phyloP scores from a whole-genome alignment of 2,797 vertebrate species.

The Denticeps clupeoides region DNA sequence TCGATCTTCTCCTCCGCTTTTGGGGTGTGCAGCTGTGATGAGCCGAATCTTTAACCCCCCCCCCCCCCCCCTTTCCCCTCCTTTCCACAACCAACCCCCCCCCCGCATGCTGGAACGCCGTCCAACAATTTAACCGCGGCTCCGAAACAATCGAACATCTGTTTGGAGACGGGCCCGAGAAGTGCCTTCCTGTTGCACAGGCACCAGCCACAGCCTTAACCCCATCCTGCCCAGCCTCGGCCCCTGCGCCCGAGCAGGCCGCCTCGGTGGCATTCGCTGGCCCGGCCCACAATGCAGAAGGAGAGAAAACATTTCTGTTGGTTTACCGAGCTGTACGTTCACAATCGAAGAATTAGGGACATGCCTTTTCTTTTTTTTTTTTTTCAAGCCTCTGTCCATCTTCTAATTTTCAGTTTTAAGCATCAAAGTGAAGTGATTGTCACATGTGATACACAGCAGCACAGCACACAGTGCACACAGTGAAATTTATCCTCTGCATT shows the following conservation, averaged over 20 bases:
- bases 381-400: background rate
- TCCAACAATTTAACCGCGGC: slow-evolving; percentile 81
- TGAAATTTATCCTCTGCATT: too few relatives aligned
- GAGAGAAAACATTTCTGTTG: too few relatives aligned
- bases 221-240: slow-evolving; percentile 32
- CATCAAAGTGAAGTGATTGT: too few relatives aligned
- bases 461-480: too few relatives aligned
- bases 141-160: slow-evolving; percentile 86
- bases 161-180: slow-evolving; percentile 75
- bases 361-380: background rate
- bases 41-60: slow-evolving; percentile 46
- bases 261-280: slow-evolving; percentile 4
- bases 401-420: slow-evolving; percentile 5
- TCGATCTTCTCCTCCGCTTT: slow-evolving; percentile 32
- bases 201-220: slow-evolving; percentile 63
- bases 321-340: too few relatives aligned
- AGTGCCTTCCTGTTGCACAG: slow-evolving; percentile 63
- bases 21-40: slow-evolving; percentile 72
- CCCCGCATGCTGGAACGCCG: slow-evolving; percentile 67
- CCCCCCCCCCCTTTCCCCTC: slow-evolving; percentile 48
- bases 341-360: too few relatives aligned
- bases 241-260: background rate
- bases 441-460: too few relatives aligned
- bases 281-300: too few relatives aligned
- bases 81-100: slow-evolving; percentile 37